Evolutionary conservation across 35 echinoderm and acorn worm genomes (phyloP), one percentile per base, ranked within the genome.

Genomic region (Apostichopus parvimensis): DNA sequence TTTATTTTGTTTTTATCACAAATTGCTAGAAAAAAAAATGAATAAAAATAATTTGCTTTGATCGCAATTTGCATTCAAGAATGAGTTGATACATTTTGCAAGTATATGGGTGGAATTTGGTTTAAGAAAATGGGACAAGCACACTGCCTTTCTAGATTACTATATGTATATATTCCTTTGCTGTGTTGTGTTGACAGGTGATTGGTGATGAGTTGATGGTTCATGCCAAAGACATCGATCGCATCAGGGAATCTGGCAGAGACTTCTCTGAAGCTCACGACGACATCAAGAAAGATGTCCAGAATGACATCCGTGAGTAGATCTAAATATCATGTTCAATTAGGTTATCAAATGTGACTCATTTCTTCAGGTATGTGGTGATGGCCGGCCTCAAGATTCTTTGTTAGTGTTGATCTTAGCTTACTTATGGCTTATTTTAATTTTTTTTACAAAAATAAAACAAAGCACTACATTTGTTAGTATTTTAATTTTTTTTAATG

Each of bases 191-290:
- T 21, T 22, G 7, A 6, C 25, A 98, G 95, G 85, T 93, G 2
- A 73, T 99, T 77, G 79, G 88, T 81, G 95, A 96, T 89, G 97
- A 99, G 26, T 73, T 96, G 6, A 58, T 96, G 57, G 68, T 95
- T 26, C 97, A 99, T 86, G 92, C 87, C 91, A 99, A 99, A 65
- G 97, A 99, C 6, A 75, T 99, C 11, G 95, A 99, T 18, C 73
- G 82, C 5, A 86, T 95, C 91, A 94, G 93, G 76, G 95, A 99
- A 72, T 89, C 93, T 18, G 93, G 97, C 24, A 94, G 57, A 53
- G 95, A 99, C 5, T 92, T 99, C 18, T 91, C 89, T 56, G 97
- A 99, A 28, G 87, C 90, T 21, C 94, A 99, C 21, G 96, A 98
- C 55, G 96, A 95, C 24, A 78, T 95, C 89, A 98, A 98, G 78